A percentile compares a stretch with the other conserved stretches of the same genome.
Conservation (phyloP, 2,888 invertebrate species). For the Acanthosepion pharaonis region DNA sequence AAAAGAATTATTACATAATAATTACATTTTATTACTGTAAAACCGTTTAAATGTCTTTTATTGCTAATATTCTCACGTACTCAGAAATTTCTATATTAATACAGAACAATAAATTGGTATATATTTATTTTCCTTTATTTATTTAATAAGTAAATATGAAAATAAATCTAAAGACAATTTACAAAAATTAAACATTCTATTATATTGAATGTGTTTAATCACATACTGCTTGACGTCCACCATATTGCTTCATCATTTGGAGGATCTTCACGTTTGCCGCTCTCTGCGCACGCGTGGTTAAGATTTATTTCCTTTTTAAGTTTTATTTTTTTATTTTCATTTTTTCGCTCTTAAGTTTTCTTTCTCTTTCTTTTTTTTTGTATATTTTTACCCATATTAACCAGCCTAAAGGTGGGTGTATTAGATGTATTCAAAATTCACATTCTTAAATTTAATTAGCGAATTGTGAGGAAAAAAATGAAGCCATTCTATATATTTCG, state of each 20-base stretch:
- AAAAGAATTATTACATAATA: too few species aligned
- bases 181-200: too few species aligned
- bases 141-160: background rate
- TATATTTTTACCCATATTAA: background rate
- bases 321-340: background rate
- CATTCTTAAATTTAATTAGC: slow-evolving; percentile 21
- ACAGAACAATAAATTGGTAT: too few species aligned
- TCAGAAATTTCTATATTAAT: too few species aligned
- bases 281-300: background rate
- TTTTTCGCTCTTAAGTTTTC: background rate
- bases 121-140: background rate
- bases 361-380: background rate
- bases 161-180: background rate
- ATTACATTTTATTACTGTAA: too few species aligned
- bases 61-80: too few species aligned
- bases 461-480: background rate
- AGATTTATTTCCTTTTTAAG: background rate
- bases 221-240: background rate
- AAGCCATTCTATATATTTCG: background rate
- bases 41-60: too few species aligned
- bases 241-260: background rate
- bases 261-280: background rate
- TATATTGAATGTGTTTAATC: background rate
- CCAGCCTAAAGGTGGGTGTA: background rate
- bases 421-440: background rate